Evolutionary conservation across 35 echinoderm and acorn worm species (phyloP), one percentile per base, ranked within the genome.

Genomic region (Stichopus chloronotus): DNA sequence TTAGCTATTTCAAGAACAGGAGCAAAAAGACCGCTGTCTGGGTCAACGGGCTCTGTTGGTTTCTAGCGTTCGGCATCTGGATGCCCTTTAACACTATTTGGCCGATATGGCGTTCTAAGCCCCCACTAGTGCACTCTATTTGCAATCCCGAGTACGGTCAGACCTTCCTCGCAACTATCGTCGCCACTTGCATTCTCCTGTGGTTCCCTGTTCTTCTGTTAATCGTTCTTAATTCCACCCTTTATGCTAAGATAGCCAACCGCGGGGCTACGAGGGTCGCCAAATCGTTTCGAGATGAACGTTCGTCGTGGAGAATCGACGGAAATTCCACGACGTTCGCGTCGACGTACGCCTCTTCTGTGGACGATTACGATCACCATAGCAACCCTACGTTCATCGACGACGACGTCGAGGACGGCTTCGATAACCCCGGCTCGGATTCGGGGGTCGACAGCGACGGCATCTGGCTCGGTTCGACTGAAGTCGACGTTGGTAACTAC

Each of bases 31-130:
- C 57, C 3, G 59, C 87, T 5, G 6, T 89, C 5, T 9, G 17
- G 22, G 25, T 72, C 59, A 89, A 89, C 23, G 23, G 6, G 1
- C 6, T 71, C 6, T 71, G 59, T 25, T 89, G 87, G 87, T 30
- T 89, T 3, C 5, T 89, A 14, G 65, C 59, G 0, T 89, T 89
- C 43, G 25, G 0, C 30, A 65, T 89, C 71, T 89, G 87, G 87
- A 89, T 89, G 8, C 59, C 87, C 2, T 89, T 72, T 14, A 72
- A 89, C 10, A 89, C 65, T 1, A 54, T 89, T 59, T 65, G 87
- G 65, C 87, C 87, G 5, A 89, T 89, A 30, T 72, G 82, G 82
- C 55, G 24, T 25, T 8, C 55, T n/a, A 56, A 58, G 5, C 9
- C 53, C 22, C 16, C 57, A 4, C 55, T 85, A 5, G 4, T 85